These are phyloP conservation scores for Lateolabrax maculatus DNA, from an alignment of 2,797 vertebrate species.

Conservation along the genomic window DNA sequence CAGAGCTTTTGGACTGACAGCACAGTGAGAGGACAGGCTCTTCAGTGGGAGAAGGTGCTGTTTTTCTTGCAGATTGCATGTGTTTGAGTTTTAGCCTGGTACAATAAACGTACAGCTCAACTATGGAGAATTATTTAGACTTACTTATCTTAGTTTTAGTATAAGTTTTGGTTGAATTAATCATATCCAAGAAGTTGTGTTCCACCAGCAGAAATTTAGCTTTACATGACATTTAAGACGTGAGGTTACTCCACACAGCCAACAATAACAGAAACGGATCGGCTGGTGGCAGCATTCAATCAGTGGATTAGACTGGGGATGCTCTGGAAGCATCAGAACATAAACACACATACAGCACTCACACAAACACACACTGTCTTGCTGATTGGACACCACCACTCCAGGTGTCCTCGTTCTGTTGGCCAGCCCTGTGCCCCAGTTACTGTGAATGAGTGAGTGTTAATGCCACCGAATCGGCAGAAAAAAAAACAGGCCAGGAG, in stretches of 20 bases:
- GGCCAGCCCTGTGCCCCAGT: conserved; percentile 66
- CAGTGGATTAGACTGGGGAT: not conserved
- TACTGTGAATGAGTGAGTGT: conserved; percentile 60
- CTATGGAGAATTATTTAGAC: not conserved
- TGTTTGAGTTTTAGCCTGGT: not conserved
- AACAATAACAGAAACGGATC: not conserved
- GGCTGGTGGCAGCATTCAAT: not conserved
- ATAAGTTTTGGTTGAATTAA: not conserved
- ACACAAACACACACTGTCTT: not conserved
- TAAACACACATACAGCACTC: not conserved
- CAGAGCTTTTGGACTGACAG: not conserved
- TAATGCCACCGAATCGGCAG: conserved; percentile 68
- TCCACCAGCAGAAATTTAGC: not conserved
- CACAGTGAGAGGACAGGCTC: not conserved
- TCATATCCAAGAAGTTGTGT: not conserved
- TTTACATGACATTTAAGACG: too few relatives aligned
- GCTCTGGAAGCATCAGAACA: not conserved
- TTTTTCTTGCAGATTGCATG: not conserved
- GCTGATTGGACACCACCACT: conserved; percentile 17
- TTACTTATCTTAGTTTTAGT: not conserved
- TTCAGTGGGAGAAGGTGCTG: not conserved
- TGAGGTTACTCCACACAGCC: not conserved
- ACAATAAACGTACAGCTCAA: not conserved
- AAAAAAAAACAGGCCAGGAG: conserved; percentile 63
- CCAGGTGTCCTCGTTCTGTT: conserved; percentile 67